Evolutionary conservation across 2,113 vertebrate species (phyloP), one percentile per base, ranked within the genome.

Genomic region (Hassar affinis): DNA sequence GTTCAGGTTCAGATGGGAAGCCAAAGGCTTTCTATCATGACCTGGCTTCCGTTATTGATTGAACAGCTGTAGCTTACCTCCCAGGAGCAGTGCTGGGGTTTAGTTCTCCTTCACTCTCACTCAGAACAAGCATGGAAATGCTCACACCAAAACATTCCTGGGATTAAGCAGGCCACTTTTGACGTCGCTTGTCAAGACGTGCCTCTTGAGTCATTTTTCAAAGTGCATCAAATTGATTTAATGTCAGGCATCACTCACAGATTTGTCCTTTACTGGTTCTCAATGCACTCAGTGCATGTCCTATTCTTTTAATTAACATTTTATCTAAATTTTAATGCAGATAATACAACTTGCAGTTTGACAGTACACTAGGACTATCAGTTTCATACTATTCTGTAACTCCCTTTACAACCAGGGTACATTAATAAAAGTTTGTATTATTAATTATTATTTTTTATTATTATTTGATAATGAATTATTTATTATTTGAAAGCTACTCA

Each of bases 51-150:
- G 59, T 66, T 86, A 85, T 77, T 79, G 84, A 78, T 76, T 52
- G 56, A 86, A 82, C 87, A 86, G 85, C 85, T 86, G 87, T 78
- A 47, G 71, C 79, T 61, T 76, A 66, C 78, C 81, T 85, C 86
- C 86, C 84, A 51, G 11, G 84, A 66, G 81, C 11, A 20, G 61
- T 30, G 25, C 51, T 68, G 49, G 38, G 72, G 52, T 85, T 87
- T 80, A 80, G 75, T 76, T 83, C 61, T 74, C 47, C 33, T 68
- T 52, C 49, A 52, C 47, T 61, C 57, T 4, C 81, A 45, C 62
- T 61, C 79, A 61, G 42, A 59, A 84, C 59, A n/a, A 30, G 54
- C 6, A 14, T 62, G 35, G 4, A 61, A 74, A 30, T 35, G n/a
- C 74, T 75, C 17, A 14, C 56, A 79, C 66, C 74, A 52, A 80